These are phyloP conservation scores for Tenthredo scrophulariae DNA, from an alignment of 2,888 invertebrate species.

Conservation along the genomic window DNA sequence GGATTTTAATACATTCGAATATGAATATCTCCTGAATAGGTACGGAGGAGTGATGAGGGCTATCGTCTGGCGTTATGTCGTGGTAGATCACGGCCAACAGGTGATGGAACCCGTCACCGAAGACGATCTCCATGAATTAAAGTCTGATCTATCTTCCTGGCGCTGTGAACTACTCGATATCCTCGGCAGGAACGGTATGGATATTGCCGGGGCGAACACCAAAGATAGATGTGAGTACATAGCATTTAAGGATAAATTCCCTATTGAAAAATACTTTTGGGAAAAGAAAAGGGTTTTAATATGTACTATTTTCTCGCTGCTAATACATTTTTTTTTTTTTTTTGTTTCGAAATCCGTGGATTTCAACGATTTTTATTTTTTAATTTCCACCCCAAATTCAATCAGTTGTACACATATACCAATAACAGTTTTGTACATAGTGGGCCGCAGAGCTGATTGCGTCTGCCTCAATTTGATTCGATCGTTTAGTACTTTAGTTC, in stretches of 20 bases:
- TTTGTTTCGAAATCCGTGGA: neutral
- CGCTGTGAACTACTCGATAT: slow-evolving; percentile 95
- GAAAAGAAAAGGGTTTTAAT: neutral
- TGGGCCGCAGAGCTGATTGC: slow-evolving; percentile 8
- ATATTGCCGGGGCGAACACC: slow-evolving; percentile 86
- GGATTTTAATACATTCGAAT: neutral
- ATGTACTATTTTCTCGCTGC: neutral
- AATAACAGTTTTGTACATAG: neutral
- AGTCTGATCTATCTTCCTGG: slow-evolving; percentile 95
- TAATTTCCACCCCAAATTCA: neutral
- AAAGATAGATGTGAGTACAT: slow-evolving; percentile 85
- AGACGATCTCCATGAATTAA: slow-evolving; percentile 96
- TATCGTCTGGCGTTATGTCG: slow-evolving; percentile 95
- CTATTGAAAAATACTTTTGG: neutral
- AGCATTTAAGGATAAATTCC: neutral
- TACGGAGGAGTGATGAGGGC: slow-evolving; percentile 93
- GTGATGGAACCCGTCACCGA: slow-evolving; percentile 94
- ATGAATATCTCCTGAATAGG: slow-evolving; percentile 68
- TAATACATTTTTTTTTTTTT: neutral
- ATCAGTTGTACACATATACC: neutral
- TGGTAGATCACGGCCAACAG: slow-evolving; percentile 90
- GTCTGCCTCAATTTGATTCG: slow-evolving; percentile 41
- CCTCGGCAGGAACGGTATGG: slow-evolving; percentile 92
- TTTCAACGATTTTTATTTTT: neutral
- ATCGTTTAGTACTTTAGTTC: slow-evolving; percentile 6